A percentile compares a stretch with the other conserved stretches of the same genome.
These are phyloP conservation scores for Atrina japonica DNA, from an alignment of 2,888 invertebrate species.

Conservation along the genomic window DNA sequence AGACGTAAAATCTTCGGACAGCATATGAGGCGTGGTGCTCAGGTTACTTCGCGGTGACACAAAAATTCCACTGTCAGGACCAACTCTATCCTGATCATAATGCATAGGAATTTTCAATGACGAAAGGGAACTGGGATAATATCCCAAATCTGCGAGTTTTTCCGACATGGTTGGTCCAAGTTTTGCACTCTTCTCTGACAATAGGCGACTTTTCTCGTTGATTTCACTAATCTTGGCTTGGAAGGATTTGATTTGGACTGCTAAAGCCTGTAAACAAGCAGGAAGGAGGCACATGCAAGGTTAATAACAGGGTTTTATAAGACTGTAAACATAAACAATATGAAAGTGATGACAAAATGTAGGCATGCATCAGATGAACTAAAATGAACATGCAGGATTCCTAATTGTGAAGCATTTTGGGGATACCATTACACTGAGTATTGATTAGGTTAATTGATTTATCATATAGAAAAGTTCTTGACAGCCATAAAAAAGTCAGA, in stretches of 20 bases:
- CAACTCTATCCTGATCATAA: constrained; percentile 23
- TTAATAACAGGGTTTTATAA: too few species aligned
- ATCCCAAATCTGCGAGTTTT: constrained; percentile 42
- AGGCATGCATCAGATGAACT: too few species aligned
- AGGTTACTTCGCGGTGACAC: constrained; percentile 30
- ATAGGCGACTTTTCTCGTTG: constrained; percentile 67
- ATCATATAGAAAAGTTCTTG: too few species aligned
- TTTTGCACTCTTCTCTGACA: constrained; percentile 58
- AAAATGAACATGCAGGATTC: too few species aligned
- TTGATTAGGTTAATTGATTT: too few species aligned
- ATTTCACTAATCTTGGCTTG: constrained; percentile 69
- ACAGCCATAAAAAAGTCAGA: too few species aligned
- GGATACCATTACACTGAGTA: too few species aligned
- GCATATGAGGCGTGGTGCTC: constrained; percentile 23
- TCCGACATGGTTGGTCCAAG: constrained; percentile 52
- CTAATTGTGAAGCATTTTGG: too few species aligned
- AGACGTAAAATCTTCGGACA: constrained; percentile 49
- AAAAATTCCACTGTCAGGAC: constrained; percentile 44
- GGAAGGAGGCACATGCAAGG: constrained; percentile 23
- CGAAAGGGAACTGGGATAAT: constrained; percentile 52
- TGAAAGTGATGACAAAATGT: too few species aligned
- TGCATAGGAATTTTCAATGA: constrained; percentile 44
- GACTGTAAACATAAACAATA: too few species aligned
- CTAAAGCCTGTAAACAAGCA: constrained; percentile 69
- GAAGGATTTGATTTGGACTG: constrained; percentile 69